These are phyloP conservation scores for Cairina moschata DNA, from an alignment of 2,113 vertebrate genomes.

Conservation along the genomic window DNA sequence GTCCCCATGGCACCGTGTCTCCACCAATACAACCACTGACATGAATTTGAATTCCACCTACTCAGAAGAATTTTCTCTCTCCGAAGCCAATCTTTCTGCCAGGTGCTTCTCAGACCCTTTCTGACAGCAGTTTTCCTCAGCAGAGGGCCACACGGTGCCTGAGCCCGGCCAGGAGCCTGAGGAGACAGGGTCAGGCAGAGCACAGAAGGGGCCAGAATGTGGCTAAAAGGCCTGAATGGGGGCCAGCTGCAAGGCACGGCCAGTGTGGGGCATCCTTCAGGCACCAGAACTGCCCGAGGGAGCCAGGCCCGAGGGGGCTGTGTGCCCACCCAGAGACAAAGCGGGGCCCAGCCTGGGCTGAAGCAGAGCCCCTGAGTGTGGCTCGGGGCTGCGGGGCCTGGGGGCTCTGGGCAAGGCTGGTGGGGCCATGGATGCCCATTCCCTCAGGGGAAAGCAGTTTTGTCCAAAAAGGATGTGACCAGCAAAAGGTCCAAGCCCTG, in stretches of 20 bases:
- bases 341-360: not conserved
- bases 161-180: not conserved
- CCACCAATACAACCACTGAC: not conserved
- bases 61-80: not conserved
- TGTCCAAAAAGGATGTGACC: not conserved
- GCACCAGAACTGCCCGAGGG: not conserved
- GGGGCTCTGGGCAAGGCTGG: not conserved
- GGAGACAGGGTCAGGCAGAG: not conserved
- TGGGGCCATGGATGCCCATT: not conserved
- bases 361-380: not conserved
- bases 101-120: not conserved
- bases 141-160: too few species aligned
- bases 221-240: not conserved
- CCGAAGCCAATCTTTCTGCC: not conserved
- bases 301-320: fast-evolving
- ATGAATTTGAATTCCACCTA: not conserved
- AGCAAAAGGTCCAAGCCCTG: not conserved
- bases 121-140: not conserved
- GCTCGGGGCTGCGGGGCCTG: not conserved
- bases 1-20: too few species aligned
- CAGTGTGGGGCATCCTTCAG: not conserved
- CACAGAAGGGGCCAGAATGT: not conserved
- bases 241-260: fast-evolving
- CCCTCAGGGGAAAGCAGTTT: not conserved
- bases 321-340: not conserved